phyloP scores from a whole-genome alignment of 2,113 vertebrate species.

The Forbesichthys papilliferus region DNA sequence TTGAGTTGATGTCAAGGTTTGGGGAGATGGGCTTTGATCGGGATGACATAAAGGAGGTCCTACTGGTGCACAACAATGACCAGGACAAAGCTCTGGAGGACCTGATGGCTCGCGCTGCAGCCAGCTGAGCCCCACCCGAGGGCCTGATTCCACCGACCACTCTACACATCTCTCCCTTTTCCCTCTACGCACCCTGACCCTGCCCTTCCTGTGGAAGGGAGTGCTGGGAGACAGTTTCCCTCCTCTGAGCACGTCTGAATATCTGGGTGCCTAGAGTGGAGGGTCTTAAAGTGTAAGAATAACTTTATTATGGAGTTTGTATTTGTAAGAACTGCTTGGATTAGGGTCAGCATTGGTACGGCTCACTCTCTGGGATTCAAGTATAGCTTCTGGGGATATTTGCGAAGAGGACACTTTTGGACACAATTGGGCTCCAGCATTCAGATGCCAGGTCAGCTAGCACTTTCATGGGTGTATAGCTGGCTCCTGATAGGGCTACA shows the following conservation, averaged over 20 bases:
- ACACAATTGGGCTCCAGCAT: constrained; percentile 23
- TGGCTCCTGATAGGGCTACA: constrained; percentile 23
- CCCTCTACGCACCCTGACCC: constrained; percentile 49
- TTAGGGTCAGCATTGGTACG: constrained; percentile 29
- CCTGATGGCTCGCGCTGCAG: constrained; percentile 90
- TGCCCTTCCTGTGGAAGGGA: constrained; percentile 50
- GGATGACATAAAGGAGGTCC: constrained; percentile 92
- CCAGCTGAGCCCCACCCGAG: constrained; percentile 83
- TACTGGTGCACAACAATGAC: constrained; percentile 93
- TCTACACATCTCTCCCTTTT: constrained; percentile 41
- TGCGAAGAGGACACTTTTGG: background rate
- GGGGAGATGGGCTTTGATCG: constrained; percentile 98
- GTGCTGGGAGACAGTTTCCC: constrained; percentile 46
- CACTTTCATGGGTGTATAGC: constrained; percentile 38
- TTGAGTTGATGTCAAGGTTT: constrained; percentile 97
- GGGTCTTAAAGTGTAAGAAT: constrained; percentile 30
- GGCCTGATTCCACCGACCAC: constrained; percentile 27
- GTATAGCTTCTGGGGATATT: constrained; percentile 4
- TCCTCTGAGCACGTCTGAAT: constrained; percentile 61
- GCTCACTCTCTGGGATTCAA: constrained; percentile 18
- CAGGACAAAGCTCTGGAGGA: constrained; percentile 95
- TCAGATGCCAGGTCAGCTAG: constrained; percentile 42
- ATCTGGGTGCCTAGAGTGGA: constrained; percentile 57
- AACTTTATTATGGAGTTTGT: constrained; percentile 24
- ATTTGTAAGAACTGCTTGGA: constrained; percentile 20